Conservation (phyloP, 2,888 invertebrate species). For the Frankliniella fusca region DNA sequence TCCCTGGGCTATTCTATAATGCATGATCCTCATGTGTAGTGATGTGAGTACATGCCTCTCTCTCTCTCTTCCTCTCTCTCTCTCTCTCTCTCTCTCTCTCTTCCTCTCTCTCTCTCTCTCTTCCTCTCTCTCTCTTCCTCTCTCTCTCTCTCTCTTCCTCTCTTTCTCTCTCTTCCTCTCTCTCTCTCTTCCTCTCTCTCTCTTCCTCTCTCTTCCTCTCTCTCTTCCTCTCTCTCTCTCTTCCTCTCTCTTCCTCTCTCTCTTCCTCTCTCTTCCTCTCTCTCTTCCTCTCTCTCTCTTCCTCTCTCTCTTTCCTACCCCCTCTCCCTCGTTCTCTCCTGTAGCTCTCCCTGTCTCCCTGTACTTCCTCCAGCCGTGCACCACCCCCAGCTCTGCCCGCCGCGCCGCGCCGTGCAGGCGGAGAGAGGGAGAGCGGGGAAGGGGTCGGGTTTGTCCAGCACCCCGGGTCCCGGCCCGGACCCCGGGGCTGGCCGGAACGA, state of each 20-base stretch:
- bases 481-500: background rate
- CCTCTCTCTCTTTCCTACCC: background rate
- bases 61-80: background rate
- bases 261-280: background rate
- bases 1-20: background rate
- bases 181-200: background rate
- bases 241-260: background rate
- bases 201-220: background rate
- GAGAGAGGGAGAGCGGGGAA: too few relatives aligned
- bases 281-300: background rate
- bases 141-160: background rate
- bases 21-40: slow-evolving; percentile 18
- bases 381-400: too few relatives aligned
- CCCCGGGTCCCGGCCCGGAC: too few relatives aligned
- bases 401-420: too few relatives aligned
- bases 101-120: background rate
- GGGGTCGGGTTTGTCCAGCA: too few relatives aligned
- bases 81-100: background rate
- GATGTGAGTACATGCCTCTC: background rate
- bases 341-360: background rate
- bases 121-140: background rate
- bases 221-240: background rate
- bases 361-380: background rate
- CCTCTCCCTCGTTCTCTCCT: too few relatives aligned
- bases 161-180: background rate